A percentile compares a stretch with the other conserved stretches of the same genome.
Evolutionary conservation across 2,797 vertebrate species (phyloP).

Genomic region (Myotis myotis): DNA sequence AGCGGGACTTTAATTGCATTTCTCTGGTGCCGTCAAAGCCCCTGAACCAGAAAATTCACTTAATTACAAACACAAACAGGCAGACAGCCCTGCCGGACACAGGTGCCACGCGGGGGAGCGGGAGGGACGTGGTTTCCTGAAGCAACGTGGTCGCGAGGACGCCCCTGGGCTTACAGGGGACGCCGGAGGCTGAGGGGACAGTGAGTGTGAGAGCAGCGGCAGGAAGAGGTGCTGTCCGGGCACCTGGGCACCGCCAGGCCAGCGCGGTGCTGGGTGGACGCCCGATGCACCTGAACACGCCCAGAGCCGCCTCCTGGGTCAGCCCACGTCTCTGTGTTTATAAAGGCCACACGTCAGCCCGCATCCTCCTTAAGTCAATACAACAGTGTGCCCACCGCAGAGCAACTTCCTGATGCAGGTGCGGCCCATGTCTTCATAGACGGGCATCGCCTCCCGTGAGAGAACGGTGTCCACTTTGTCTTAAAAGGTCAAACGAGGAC

Average conservation of each 20-base stretch:
- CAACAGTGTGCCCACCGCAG: accelerated
- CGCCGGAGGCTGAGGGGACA: too few species aligned
- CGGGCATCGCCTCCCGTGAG: background rate
- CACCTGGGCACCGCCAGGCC: too few species aligned
- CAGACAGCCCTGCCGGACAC: background rate
- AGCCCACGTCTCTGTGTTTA: too few species aligned
- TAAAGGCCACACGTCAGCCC: accelerated
- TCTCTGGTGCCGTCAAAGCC: constrained; percentile 54
- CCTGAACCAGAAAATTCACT: constrained; percentile 68
- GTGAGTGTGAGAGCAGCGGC: too few species aligned
- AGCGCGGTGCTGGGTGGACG: too few species aligned
- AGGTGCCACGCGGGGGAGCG: too few species aligned
- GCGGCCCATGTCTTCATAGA: accelerated
- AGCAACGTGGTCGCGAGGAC: too few species aligned
- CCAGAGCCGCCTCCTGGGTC: too few species aligned
- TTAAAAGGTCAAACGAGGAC: accelerated
- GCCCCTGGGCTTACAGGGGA: too few species aligned
- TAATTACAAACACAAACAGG: constrained; percentile 69
- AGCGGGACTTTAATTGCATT: constrained; percentile 68
- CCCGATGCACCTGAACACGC: too few species aligned
- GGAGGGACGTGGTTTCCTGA: too few species aligned
- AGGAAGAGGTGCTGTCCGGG: too few species aligned
- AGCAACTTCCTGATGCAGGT: accelerated
- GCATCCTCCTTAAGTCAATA: background rate
- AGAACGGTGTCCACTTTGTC: accelerated